Conservation (phyloP, 2,888 invertebrate genomes). For the Agrilus cyanescens region DNA sequence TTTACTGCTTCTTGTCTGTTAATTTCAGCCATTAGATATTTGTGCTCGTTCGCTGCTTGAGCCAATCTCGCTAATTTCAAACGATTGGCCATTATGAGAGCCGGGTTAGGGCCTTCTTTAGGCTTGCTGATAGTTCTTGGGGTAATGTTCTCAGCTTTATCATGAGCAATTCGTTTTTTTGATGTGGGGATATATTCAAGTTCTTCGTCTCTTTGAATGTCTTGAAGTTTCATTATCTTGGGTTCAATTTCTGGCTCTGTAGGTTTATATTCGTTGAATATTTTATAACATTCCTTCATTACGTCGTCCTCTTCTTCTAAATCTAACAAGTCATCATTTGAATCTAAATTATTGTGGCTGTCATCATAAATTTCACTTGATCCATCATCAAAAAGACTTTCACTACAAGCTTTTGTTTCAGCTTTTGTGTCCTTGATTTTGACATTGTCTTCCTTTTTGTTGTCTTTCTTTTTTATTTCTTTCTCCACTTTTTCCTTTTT, state of each 20-base stretch:
- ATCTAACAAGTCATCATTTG: neutral
- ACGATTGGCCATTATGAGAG: slow-evolving; percentile 39
- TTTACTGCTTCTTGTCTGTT: slow-evolving; percentile 16
- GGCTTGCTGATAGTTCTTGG: slow-evolving; percentile 36
- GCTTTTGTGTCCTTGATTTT: slow-evolving; percentile 8
- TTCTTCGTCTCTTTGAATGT: slow-evolving; percentile 13
- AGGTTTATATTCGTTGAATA: slow-evolving; percentile 70
- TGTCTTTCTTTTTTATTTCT: slow-evolving; percentile 5
- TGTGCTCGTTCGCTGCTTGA: slow-evolving; percentile 29
- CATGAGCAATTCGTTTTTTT: slow-evolving; percentile 65
- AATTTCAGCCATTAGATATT: slow-evolving; percentile 31
- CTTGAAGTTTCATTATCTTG: slow-evolving; percentile 13
- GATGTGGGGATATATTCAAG: slow-evolving; percentile 22
- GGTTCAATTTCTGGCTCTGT: slow-evolving; percentile 14
- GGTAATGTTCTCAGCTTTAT: slow-evolving; percentile 40
- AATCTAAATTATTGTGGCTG: too few species aligned
- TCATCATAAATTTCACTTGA: too few species aligned
- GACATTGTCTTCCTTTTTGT: slow-evolving; percentile 9
- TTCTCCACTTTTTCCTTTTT: slow-evolving; percentile 8
- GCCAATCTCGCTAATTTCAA: slow-evolving; percentile 33
- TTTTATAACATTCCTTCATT: slow-evolving; percentile 72
- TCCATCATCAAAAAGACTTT: too few species aligned
- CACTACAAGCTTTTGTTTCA: slow-evolving; percentile 1
- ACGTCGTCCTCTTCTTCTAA: slow-evolving; percentile 47
- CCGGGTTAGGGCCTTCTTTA: slow-evolving; percentile 42